Evolutionary conservation across 2,888 invertebrate genomes (phyloP).

Genomic region (Apodemia mormo): DNA sequence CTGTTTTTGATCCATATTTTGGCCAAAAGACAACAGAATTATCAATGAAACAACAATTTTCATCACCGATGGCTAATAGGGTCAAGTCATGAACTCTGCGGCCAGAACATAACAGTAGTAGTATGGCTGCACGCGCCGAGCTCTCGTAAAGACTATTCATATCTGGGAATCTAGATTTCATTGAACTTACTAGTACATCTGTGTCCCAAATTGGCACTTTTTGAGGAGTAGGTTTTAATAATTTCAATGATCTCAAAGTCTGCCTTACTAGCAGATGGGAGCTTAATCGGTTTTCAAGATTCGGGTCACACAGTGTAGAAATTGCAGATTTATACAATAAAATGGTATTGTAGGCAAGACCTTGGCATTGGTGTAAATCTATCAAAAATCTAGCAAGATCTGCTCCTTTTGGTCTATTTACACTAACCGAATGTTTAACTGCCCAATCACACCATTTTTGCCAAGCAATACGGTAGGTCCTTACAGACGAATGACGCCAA

Average conservation of each 20-base stretch:
- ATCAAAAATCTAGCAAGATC: slow-evolving; percentile 10
- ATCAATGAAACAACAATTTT: not conserved
- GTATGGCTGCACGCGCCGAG: not conserved
- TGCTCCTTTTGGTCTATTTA: slow-evolving; percentile 6
- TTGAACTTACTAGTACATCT: not conserved
- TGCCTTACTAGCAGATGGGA: slow-evolving; percentile 20
- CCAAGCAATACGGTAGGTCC: slow-evolving; percentile 11
- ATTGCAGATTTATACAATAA: not conserved
- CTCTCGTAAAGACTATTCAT: slow-evolving; percentile 5
- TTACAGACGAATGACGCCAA: slow-evolving; percentile 13
- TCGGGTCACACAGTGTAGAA: slow-evolving; percentile 4
- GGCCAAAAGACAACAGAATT: slow-evolving; percentile 21
- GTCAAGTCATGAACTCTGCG: slow-evolving; percentile 19
- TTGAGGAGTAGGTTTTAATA: not conserved
- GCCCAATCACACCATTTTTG: slow-evolving; percentile 8
- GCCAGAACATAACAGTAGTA: slow-evolving; percentile 22
- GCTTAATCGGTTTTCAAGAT: not conserved
- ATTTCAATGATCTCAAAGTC: slow-evolving; percentile 15
- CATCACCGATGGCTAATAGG: slow-evolving; percentile 5
- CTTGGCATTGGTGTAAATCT: slow-evolving; percentile 9
- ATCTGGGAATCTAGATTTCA: not conserved
- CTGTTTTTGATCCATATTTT: slow-evolving; percentile 22
- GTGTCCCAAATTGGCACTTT: slow-evolving; percentile 20
- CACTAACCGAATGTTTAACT: not conserved
- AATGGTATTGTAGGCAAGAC: not conserved